Base-by-base conservation (phyloP, 2,113 vertebrate species). In the Amblyornis subalaris region DNA sequence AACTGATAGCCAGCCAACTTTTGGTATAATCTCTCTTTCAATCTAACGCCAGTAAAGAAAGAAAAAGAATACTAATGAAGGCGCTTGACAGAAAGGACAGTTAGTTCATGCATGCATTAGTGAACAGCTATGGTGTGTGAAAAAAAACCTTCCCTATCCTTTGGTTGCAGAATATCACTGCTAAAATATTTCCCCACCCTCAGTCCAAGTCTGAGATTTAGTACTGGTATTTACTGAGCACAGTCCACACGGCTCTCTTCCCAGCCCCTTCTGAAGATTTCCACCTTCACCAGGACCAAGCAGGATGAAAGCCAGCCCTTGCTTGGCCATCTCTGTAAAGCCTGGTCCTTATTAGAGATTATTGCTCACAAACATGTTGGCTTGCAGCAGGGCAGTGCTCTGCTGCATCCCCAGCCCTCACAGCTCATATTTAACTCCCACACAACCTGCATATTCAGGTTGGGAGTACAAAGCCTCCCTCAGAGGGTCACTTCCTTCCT, bases 61-160 rank as follows among this genome's bases (percentile, higher is more conserved):
- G 91, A 95, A 95, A 91, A 96, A 93, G 95, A 90, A 95, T 95
- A 94, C 88, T 96, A 93, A 95, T 95, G 94, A 96, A 94, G 91
- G 81, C 33, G 4, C 76, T 94, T 93, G 96, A 95, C 88, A 90
- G 93, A 94, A 96, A 95, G 94, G 94, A 96, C 91, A 88, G 93
- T 93, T 94, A 95, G 89, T 94, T 97, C 94, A 95, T 81, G 93
- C 94, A 95, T 90, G 93, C 82, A 94, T 95, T 91, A 97, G 93
- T 93, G 96, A 97, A 88, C 89, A 77, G 89, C 88, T 93, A 94
- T 60, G 82, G 81, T 73, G 91, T 95, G 89, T 88, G 93, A 94
- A 96, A 95, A 93, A 91, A 94, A 86, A 75, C 20, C 53, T 75
- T 88, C 90, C 90, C 76, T 93, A 57, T 90, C 74, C 58, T 69